Base-by-base conservation (phyloP, 1,140 invertebrate genomes). In the Diuraphis noxia region DNA sequence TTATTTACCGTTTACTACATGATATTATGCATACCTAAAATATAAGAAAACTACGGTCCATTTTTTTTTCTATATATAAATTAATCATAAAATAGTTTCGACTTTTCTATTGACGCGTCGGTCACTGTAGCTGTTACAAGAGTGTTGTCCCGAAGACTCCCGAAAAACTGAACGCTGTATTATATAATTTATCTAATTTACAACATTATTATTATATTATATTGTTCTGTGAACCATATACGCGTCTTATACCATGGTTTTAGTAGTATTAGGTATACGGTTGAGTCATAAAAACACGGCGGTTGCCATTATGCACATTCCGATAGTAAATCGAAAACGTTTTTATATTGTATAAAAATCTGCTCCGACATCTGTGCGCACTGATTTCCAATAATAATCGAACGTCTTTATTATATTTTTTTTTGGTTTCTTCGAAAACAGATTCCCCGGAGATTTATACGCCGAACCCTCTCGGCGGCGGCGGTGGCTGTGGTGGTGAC, bases 391-490 rank as follows among this genome's bases (percentile, higher is more conserved):
- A n/a, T 72, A 72, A n/a, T 34, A 72, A n/a, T 72, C 56, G 13
- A 5, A 72, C n/a, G 56, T 72, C 56, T 72, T 34, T 72, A n/a
- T 72, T n/a, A n/a, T n/a, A n/a, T n/a, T n/a, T n/a, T 49, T 49
- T 56, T 72, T 72, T n/a, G 56, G n/a, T n/a, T 72, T 72, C 56
- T 72, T 72, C n/a, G 56, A 72, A 82, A 82, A 82, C 81, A 82
- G 40, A 82, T 40, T 72, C 81, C 38, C 81, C 36, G 40, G 81
- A 82, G 81, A 82, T 82, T 82, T 41, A 43, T 72, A 17, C 56
- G 56, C 40, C 81, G 40, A 82, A 82, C 81, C 81, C 81, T 82
- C 23, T 41, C 30, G 30, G 1, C 40, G 40, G 3, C 17, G 30
- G n/a, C 56, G 13, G 25, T 5, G 1, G 46, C 46, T 21, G 46